Base-by-base conservation (phyloP, 2,797 vertebrate genomes). In the Sebastes diploproa region DNA sequence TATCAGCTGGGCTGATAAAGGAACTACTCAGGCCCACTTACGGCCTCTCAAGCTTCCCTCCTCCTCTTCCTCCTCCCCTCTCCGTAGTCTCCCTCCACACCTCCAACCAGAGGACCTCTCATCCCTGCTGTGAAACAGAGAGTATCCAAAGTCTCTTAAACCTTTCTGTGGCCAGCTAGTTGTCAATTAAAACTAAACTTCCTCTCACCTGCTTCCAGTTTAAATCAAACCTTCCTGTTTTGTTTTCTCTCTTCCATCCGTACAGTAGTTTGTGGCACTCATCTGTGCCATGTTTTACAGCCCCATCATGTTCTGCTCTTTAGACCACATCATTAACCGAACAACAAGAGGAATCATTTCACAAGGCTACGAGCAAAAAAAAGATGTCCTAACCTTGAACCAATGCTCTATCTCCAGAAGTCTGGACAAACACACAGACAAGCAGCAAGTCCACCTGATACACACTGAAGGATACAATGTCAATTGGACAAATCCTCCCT, bases 1-100 rank as follows among this genome's bases (percentile, higher is more conserved):
- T 94, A 95, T 96, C 94, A 89, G 85, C 52, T 1, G 6, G 62
- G 66, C 84, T 89, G 93, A 95, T 94, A 95, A 91, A 93, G 80
- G 77, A 88, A 93, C 93, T 95, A 94, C 95, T 96, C 92, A 92
- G 78, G 87, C 79, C 93, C 86, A 92, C 91, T 94, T 94, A 93
- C 30, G 34, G 90, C 85, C 91, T 93, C 89, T 93, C 88, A 84
- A 84, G 52, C 83, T 32, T 72, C 71, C 84, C 74, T 82, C 60
- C 74, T 83, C 63, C 9, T 81, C 52, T 0, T 25, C 22, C 22
- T 25, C 46, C 46, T 42, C 46, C 34, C 36, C 30, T 84, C 71
- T 67, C 68, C 70, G 59, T 77, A 69, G n/a, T 75, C 71, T 80
- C 67, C 29, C 54, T 76, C 55, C 38, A 52, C 81, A 89, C 75